These are phyloP conservation scores for Thaleichthys pacificus DNA, from an alignment of 2,797 vertebrate species.

Conservation along the genomic window DNA sequence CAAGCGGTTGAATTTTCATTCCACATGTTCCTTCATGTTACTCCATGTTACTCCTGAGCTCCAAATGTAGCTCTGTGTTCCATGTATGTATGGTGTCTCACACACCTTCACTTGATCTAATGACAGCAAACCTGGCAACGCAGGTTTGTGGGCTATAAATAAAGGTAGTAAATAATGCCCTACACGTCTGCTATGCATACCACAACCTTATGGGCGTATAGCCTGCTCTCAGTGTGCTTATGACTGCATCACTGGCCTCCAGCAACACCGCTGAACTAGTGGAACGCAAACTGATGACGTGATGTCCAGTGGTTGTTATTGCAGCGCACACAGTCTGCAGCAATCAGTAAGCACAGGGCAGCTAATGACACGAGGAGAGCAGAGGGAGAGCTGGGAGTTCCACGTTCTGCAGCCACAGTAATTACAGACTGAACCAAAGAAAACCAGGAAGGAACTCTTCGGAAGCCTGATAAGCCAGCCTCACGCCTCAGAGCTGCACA, in stretches of 20 bases:
- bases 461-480: slow-evolving; percentile 68
- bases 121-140: slow-evolving; percentile 17
- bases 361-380: slow-evolving; percentile 69
- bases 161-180: neutral
- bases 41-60: neutral
- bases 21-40: neutral
- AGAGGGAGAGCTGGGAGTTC: slow-evolving; percentile 68
- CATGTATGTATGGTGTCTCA: slow-evolving; percentile 14
- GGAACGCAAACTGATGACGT: slow-evolving; percentile 29
- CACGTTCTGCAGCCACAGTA: slow-evolving; percentile 51
- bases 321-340: slow-evolving; percentile 46
- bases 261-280: slow-evolving; percentile 17
- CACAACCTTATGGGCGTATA: neutral
- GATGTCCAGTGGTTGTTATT: slow-evolving; percentile 46
- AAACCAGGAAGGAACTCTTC: slow-evolving; percentile 78
- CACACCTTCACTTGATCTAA: slow-evolving; percentile 20
- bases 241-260: slow-evolving; percentile 18
- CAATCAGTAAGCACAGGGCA: slow-evolving; percentile 70
- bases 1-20: neutral
- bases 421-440: slow-evolving; percentile 70
- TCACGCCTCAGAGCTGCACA: slow-evolving; percentile 48
- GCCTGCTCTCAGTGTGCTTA: neutral
- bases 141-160: slow-evolving; percentile 9
- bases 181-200: neutral
- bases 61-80: neutral